phyloP scores from a whole-genome alignment of 2,113 vertebrate species.

The Engystomops pustulosus region DNA sequence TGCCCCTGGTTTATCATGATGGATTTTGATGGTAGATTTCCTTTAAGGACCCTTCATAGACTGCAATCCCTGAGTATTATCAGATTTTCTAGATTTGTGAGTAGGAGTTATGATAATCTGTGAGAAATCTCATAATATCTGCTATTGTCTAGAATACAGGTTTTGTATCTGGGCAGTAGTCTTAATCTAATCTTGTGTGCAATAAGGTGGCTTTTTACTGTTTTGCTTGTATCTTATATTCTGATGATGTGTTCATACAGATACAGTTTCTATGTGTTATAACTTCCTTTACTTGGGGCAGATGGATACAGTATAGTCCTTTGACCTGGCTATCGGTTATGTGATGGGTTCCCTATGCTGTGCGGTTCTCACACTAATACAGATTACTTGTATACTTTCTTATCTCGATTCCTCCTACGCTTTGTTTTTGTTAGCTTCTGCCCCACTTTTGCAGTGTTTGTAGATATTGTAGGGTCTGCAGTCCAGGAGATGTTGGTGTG shows the following conservation, averaged over 20 bases:
- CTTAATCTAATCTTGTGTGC: no score
- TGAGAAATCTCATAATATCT: not conserved
- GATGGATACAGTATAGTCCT: not conserved
- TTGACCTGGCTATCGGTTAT: no score
- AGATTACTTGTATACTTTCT: not conserved
- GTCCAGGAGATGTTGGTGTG: constrained; percentile 10
- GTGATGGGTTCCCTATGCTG: no score
- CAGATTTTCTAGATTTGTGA: not conserved
- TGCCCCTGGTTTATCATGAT: no score
- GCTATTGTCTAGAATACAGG: not conserved
- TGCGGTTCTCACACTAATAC: not conserved
- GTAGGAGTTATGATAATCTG: not conserved
- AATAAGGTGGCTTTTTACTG: no score
- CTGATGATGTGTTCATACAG: no score
- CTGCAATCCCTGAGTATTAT: not conserved
- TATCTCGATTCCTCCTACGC: not conserved
- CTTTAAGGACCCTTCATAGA: no score
- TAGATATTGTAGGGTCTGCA: not conserved
- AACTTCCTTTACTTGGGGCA: not conserved
- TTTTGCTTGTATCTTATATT: no score
- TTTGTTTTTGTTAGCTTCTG: not conserved
- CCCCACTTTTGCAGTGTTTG: not conserved
- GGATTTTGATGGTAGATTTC: no score
- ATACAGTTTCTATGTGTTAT: not conserved
- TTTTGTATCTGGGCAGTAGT: no score